Evolutionary conservation across 2,888 invertebrate species (phyloP), one percentile per base, ranked within the genome.

Genomic region (Napeogenes sylphis): DNA sequence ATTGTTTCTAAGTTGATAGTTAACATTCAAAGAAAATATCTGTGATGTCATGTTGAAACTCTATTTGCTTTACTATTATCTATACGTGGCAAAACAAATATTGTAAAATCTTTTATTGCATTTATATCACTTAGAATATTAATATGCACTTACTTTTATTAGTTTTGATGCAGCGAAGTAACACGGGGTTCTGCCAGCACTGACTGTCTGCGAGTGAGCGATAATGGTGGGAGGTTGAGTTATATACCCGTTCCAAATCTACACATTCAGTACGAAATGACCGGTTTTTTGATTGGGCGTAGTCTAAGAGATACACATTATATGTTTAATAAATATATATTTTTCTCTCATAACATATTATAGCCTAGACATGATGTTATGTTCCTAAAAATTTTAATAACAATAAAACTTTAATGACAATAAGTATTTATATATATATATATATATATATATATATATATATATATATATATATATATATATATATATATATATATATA

Each of bases 161-260:
- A 68, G 64, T 66, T 35, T 68, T 68, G 54, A 38, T 56, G 56
- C 21, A 54, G 54, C 56, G 65, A 71, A 71, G 72, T 66, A 56
- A 63, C 64, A 61, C 64, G 62, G 33, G 77, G 80, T 73, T 69
- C 74, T 65, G 70, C 68, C 73, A 73, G 70, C 74, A 69, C 76
- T 72, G 63, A 65, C 70, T 67, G 61, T 67, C 75, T 65, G 79
- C 80, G 77, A 72, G 68, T 84, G 81, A 74, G 72, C 73, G 69
- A 66, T 73, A 73, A 78, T 76, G 79, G 80, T 72, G 80, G 81
- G 84, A 80, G 77, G 68, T 65, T 73, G 65, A 63, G 71, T 77
- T 84, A 77, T 84, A 84, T 84, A 79, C 73, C 66, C 62, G 70
- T 67, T 66, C 51, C 51, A 51, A 51, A 51, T 51, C 21, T 4